These are phyloP conservation scores for Autographa gamma DNA, from an alignment of 2,888 invertebrate species.

Conservation along the genomic window DNA sequence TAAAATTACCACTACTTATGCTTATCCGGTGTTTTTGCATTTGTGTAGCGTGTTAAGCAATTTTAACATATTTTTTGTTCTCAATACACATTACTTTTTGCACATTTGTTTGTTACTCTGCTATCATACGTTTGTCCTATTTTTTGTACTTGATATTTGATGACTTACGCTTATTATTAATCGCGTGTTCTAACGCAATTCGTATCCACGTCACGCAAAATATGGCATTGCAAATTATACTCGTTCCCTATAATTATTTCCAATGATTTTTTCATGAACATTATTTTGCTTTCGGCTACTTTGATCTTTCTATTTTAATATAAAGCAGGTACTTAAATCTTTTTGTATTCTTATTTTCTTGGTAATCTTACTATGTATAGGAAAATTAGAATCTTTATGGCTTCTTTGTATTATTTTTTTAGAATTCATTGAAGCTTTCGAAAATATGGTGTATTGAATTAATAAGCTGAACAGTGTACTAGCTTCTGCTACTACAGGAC, in stretches of 20 bases:
- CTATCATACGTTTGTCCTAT: constrained; percentile 35
- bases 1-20: not conserved
- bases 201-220: constrained; percentile 44
- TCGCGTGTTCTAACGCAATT: constrained; percentile 53
- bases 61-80: constrained; percentile 29
- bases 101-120: constrained; percentile 16
- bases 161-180: constrained; percentile 48
- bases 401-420: too few species aligned
- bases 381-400: too few species aligned
- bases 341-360: constrained; percentile 10
- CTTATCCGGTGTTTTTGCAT: not conserved
- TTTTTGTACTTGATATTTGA: constrained; percentile 47
- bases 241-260: constrained; percentile 22
- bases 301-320: constrained; percentile 32
- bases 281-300: constrained; percentile 28
- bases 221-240: constrained; percentile 31
- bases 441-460: too few species aligned
- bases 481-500: not conserved
- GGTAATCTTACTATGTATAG: too few species aligned
- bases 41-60: constrained; percentile 6
- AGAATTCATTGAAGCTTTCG: too few species aligned
- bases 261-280: constrained; percentile 31
- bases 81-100: constrained; percentile 35
- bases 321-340: constrained; percentile 19
- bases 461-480: not conserved